A percentile compares a stretch with the other conserved stretches of the same genome.
phyloP scores from a whole-genome alignment of 2,113 vertebrate genomes.

The Rhegmatorhina hoffmannsi region DNA sequence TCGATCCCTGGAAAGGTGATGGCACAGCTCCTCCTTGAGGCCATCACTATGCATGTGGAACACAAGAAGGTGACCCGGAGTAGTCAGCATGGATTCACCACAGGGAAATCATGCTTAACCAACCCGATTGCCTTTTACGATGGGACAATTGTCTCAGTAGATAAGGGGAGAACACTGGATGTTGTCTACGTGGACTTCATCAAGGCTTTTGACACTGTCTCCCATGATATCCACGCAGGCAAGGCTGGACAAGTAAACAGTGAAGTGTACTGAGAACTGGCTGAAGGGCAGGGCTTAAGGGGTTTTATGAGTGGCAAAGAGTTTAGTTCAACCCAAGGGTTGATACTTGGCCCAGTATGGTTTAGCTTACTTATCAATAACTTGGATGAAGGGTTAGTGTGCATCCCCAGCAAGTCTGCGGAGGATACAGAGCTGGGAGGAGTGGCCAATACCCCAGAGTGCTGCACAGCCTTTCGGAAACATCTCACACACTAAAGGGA shows the following conservation, averaged over 20 bases:
- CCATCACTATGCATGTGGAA: neutral
- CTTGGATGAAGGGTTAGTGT: neutral
- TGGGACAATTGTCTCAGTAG: neutral
- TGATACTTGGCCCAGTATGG: neutral
- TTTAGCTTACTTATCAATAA: neutral
- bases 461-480: neutral
- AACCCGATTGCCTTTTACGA: neutral
- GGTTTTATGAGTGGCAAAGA: neutral
- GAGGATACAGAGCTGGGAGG: neutral
- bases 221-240: neutral
- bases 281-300: neutral
- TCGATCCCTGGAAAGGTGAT: neutral
- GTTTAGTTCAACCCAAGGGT: neutral
- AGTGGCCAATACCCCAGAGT: neutral
- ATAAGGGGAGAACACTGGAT: fast-evolving
- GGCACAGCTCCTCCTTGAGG: neutral
- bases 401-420: neutral
- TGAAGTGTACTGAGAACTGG: neutral
- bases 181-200: neutral
- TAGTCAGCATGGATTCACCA: neutral
- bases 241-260: neutral
- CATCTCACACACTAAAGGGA: too few relatives aligned
- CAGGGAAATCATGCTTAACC: neutral
- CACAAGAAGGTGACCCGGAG: neutral
- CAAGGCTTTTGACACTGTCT: neutral